A percentile compares a stretch with the other conserved stretches of the same genome.
Evolutionary conservation across 2,113 vertebrate genomes (phyloP).

Genomic region (Bombycilla garrulus): DNA sequence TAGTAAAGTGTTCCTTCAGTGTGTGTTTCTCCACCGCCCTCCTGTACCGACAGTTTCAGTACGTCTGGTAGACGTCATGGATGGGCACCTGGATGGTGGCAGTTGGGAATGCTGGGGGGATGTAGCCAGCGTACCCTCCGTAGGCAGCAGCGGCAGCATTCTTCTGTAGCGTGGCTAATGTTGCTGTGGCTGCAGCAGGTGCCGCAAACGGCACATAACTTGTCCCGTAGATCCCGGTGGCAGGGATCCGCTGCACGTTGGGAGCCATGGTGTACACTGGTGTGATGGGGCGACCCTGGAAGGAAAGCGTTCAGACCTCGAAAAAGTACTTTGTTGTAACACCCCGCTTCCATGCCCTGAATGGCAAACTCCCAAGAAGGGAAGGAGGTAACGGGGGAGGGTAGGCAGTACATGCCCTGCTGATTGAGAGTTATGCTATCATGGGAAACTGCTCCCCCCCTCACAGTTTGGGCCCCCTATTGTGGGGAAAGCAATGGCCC

Average conservation of each 20-base stretch:
- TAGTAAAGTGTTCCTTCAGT: constrained; percentile 87
- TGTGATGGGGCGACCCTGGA: constrained; percentile 92
- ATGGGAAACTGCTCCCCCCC: not conserved
- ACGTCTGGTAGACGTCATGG: constrained; percentile 93
- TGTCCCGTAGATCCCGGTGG: constrained; percentile 85
- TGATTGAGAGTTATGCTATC: not conserved
- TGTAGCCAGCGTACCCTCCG: constrained; percentile 84
- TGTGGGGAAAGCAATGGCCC: rapidly evolving
- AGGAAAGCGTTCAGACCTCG: not conserved
- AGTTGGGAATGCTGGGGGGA: constrained; percentile 90
- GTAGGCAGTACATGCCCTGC: rapidly evolving
- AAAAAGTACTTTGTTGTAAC: not conserved
- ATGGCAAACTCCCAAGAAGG: not conserved
- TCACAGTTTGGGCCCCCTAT: not conserved
- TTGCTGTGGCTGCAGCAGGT: constrained; percentile 79
- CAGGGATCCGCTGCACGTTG: constrained; percentile 87
- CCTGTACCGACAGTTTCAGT: constrained; percentile 70
- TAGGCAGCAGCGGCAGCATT: constrained; percentile 82
- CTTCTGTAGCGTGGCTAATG: constrained; percentile 95
- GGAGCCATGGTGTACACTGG: constrained; percentile 94
- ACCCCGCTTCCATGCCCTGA: not conserved
- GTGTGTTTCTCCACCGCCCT: not conserved
- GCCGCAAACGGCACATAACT: constrained; percentile 88
- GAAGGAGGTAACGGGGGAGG: not conserved
- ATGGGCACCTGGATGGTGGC: constrained; percentile 90